These are phyloP conservation scores for Choloepus hoffmanni DNA, from an alignment of 2,113 vertebrate species.

Conservation along the genomic window DNA sequence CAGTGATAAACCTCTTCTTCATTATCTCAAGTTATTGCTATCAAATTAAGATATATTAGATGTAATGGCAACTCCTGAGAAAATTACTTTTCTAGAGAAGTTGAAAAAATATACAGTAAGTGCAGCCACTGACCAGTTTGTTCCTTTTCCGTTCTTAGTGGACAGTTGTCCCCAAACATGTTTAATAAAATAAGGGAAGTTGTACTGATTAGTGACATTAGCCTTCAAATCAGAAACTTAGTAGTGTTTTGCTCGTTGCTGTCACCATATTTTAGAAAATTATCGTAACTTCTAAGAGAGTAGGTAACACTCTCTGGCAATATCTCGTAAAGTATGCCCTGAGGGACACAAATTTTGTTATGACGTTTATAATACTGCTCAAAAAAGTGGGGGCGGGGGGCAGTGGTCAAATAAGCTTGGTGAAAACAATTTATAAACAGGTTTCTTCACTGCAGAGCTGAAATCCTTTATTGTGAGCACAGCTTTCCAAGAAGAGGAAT, in stretches of 20 bases:
- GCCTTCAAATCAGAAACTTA: conserved; percentile 12
- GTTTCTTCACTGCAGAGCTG: background rate
- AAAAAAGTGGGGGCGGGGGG: background rate
- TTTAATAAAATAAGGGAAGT: conserved; percentile 1
- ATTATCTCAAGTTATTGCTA: background rate
- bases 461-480: background rate
- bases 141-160: background rate
- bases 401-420: conserved; percentile 5
- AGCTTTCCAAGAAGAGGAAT: conserved; percentile 31
- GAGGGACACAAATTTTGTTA: background rate
- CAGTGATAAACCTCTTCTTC: background rate
- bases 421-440: conserved; percentile 18
- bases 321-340: background rate
- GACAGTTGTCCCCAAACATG: background rate
- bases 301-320: background rate
- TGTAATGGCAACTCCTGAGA: background rate
- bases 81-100: background rate
- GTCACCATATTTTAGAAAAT: conserved; percentile 17
- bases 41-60: conserved; percentile 27
- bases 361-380: background rate
- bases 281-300: background rate
- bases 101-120: background rate
- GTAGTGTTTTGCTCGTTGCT: background rate
- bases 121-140: background rate
- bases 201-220: background rate